Evolutionary conservation across 1,140 invertebrate species (phyloP).

Genomic region (Caenorhabditis inopinata): DNA sequence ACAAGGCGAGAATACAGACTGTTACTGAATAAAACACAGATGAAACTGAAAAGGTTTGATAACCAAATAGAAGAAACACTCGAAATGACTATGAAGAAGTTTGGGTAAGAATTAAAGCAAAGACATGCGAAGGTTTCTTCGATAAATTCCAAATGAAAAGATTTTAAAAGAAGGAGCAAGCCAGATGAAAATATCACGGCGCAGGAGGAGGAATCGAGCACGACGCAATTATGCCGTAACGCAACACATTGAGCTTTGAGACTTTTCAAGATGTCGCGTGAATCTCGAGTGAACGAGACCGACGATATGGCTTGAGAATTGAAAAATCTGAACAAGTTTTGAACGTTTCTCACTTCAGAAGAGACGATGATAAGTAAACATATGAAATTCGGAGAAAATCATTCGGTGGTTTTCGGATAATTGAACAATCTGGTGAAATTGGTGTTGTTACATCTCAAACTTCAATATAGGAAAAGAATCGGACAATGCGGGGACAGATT

Average conservation of each 20-base stretch:
- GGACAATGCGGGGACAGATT: too few relatives aligned
- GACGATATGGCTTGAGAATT: background rate
- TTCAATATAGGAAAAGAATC: too few relatives aligned
- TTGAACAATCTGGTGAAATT: too few relatives aligned
- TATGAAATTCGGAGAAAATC: background rate
- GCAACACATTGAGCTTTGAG: slow-evolving; percentile 27
- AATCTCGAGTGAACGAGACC: background rate
- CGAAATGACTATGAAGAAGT: background rate
- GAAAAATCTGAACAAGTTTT: background rate
- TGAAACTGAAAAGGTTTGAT: background rate
- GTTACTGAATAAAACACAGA: background rate
- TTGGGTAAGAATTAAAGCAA: background rate
- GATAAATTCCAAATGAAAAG: background rate
- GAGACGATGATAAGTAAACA: slow-evolving; percentile 4
- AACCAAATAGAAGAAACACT: background rate
- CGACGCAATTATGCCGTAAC: slow-evolving; percentile 29
- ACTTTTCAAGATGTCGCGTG: slow-evolving; percentile 26
- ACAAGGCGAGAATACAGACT: slow-evolving; percentile 14
- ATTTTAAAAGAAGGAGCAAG: background rate
- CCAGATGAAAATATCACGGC: background rate
- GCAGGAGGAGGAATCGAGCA: background rate
- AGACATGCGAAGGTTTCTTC: background rate
- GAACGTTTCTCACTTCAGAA: background rate
- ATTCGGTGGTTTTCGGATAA: background rate
- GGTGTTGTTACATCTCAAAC: too few relatives aligned